phyloP scores from a whole-genome alignment of 2,888 invertebrate genomes.

The Galerucella pusilla region DNA sequence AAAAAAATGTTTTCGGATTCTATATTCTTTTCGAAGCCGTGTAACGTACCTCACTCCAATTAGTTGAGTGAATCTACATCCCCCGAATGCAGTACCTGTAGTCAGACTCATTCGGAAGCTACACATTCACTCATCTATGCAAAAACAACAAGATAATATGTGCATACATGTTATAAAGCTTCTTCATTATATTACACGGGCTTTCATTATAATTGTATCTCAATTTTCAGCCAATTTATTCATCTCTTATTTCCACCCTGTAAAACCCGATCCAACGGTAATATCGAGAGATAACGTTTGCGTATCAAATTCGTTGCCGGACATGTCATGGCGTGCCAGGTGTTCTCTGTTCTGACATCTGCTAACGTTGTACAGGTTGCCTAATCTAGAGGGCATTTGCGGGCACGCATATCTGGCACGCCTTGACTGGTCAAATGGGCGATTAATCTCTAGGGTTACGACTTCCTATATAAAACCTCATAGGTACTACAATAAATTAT shows the following conservation, averaged over 20 bases:
- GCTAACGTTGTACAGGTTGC: conserved; percentile 21
- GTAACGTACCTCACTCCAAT: no score
- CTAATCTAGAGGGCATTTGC: conserved; percentile 25
- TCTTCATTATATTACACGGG: no score
- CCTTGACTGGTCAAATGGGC: conserved; percentile 3
- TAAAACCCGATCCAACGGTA: conserved; percentile 1
- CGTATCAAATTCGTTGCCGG: conserved; percentile 28
- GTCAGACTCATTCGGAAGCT: no score
- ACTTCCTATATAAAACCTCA: background rate
- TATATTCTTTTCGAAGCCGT: no score
- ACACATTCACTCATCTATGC: no score
- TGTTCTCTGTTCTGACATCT: conserved; percentile 27
- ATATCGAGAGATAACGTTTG: conserved; percentile 17
- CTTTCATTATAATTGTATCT: background rate
- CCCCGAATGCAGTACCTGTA: no score
- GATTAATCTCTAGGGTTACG: background rate
- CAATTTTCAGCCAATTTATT: background rate
- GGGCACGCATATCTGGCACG: conserved; percentile 22
- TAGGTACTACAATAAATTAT: background rate
- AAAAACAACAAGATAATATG: no score
- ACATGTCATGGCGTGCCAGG: conserved; percentile 33
- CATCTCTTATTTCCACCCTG: background rate
- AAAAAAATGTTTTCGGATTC: no score
- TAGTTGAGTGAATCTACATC: no score
- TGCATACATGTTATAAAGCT: no score